Percentiles rank a stretch among this genome's conserved stretches.
Evolutionary conservation across 2,113 vertebrate genomes (phyloP).

Genomic region (Callionymus lyra): DNA sequence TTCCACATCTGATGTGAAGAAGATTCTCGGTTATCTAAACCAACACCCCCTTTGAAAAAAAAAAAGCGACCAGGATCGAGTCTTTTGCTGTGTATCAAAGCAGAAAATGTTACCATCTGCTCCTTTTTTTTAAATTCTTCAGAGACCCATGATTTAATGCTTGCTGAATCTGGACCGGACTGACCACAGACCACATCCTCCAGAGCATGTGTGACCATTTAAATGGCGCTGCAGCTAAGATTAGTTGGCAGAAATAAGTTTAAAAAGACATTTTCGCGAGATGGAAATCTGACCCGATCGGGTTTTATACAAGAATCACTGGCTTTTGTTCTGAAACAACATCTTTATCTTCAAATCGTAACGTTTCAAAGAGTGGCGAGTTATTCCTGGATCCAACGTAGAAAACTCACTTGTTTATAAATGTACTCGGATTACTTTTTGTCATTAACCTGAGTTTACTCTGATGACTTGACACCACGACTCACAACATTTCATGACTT

Average conservation of each 20-base stretch:
- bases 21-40: slow-evolving; percentile 11
- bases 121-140: slow-evolving; percentile 10
- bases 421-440: not conserved
- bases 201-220: slow-evolving; percentile 25
- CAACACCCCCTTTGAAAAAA: slow-evolving; percentile 16
- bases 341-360: not conserved
- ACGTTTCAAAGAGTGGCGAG: too few species aligned
- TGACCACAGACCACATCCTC: slow-evolving; percentile 66
- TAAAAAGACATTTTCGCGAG: slow-evolving; percentile 13
- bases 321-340: slow-evolving; percentile 3
- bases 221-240: slow-evolving; percentile 19
- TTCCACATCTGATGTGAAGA: slow-evolving; percentile 19
- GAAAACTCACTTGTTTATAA: slow-evolving; percentile 5
- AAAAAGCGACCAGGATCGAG: slow-evolving; percentile 18
- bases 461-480: too few species aligned
- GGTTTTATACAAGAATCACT: slow-evolving; percentile 1
- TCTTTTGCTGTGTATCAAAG: slow-evolving; percentile 28
- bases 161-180: slow-evolving; percentile 19
- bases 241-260: slow-evolving; percentile 18
- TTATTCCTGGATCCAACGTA: too few species aligned
- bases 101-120: slow-evolving; percentile 51
- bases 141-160: slow-evolving; percentile 34
- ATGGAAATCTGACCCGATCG: slow-evolving; percentile 2
- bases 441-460: too few species aligned
- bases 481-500: too few species aligned